These are phyloP conservation scores for Metopolophium dirhodum DNA, from an alignment of 1,140 invertebrate species.

Conservation along the genomic window DNA sequence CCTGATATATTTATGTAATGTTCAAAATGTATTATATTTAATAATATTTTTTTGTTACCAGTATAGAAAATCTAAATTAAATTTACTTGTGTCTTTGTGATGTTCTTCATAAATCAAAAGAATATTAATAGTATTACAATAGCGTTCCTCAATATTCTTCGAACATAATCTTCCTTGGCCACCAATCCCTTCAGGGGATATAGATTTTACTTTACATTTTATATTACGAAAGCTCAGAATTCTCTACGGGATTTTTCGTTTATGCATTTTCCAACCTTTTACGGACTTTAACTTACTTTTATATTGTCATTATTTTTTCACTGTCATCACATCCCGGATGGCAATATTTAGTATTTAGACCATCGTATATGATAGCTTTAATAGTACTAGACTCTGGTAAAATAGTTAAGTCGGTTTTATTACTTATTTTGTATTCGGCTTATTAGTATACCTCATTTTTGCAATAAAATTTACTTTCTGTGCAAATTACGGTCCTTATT, in stretches of 20 bases:
- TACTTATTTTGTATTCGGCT: not conserved
- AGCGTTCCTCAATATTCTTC: not conserved
- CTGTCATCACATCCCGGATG: not conserved
- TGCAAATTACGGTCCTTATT: not conserved
- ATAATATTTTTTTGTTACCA: not conserved
- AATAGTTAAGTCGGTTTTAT: not conserved
- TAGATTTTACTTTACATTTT: not conserved
- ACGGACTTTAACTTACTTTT: not conserved
- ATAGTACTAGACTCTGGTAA: not conserved
- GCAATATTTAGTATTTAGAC: not conserved
- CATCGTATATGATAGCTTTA: not conserved
- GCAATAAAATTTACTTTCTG: not conserved
- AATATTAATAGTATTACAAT: constrained; percentile 23
- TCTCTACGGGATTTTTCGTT: not conserved
- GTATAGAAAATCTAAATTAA: not conserved
- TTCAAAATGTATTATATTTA: not conserved
- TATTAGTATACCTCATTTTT: not conserved
- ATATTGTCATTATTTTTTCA: not conserved
- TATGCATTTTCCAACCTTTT: not conserved
- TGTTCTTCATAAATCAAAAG: not conserved
- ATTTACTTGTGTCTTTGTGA: not conserved
- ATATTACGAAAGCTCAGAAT: not conserved
- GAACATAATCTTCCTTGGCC: not conserved
- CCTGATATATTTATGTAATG: not conserved
- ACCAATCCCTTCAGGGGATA: constrained; percentile 18